Base-by-base conservation (phyloP, 2,888 invertebrate species). In the Galerucella calmariensis region DNA sequence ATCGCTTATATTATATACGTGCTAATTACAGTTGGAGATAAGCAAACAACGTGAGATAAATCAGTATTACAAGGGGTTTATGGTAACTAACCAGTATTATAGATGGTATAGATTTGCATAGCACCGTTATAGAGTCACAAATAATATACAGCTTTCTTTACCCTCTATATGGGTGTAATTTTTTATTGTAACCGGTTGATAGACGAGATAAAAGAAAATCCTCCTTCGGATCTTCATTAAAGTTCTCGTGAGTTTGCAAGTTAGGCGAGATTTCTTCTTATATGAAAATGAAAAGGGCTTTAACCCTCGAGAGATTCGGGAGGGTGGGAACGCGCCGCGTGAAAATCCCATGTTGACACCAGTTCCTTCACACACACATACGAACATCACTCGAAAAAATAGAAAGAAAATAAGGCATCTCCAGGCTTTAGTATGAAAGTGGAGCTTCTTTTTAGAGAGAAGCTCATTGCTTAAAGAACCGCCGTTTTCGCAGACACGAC, bases 281-380 rank as follows among this genome's bases (percentile, higher is more conserved):
- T 77, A 81, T 82, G 81, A 83, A 83, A 83, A 84, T 83, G 83
- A 84, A 84, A 83, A 81, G 82, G 81, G 81, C 82, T 83, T 80
- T 80, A 80, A 79, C 82, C 79, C 79, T 77, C 70, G 74, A 69
- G 69, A 69, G 59, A 51, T 53, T 68, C 76, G 77, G 71, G 63
- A 77, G 75, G 71, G 72, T 72, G 71, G 73, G 44, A 61, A 69
- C 62, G 69, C 73, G 67, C 56, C 66, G 63, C 70, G 79, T 79
- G 83, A 82, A 84, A 85, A 84, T 84, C 84, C 84, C 84, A 83
- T 83, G 83, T 84, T 84, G 83, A 84, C 85, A 84, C 83, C 84
- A 81, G 82, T 82, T 83, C 82, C 83, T 83, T 84, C 83, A 83
- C 83, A 83, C 83, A 83, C 82, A 83, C 83, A 83, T 83, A 83